Evolutionary conservation across 2,113 vertebrate genomes (phyloP).

Genomic region (Echinops telfairi): DNA sequence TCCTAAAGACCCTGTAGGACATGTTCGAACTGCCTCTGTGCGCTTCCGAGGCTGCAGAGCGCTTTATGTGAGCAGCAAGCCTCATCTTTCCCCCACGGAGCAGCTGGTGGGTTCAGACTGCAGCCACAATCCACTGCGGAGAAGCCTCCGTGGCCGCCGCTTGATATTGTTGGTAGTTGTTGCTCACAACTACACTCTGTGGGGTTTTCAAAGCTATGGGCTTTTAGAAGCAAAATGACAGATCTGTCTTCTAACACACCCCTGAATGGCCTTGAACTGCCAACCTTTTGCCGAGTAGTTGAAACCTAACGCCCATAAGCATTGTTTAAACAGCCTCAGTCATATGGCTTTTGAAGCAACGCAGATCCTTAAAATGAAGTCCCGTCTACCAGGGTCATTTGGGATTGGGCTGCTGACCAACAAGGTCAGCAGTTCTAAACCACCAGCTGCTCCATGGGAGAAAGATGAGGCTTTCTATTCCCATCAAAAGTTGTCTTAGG

Average conservation of each 20-base stretch:
- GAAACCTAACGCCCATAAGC: no score
- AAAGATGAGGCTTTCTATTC: no score
- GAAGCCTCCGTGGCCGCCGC: background rate
- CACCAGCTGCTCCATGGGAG: no score
- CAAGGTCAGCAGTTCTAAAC: background rate
- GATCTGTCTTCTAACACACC: background rate
- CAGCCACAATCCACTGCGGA: no score
- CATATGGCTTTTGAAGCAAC: rapidly evolving
- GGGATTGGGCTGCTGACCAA: background rate
- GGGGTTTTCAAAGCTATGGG: background rate
- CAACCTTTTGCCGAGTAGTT: background rate
- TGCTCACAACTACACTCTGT: background rate
- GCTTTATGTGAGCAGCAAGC: no score
- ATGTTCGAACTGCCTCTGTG: no score
- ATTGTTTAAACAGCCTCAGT: background rate
- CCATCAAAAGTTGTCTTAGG: no score
- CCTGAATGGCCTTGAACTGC: background rate
- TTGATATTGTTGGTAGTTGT: background rate
- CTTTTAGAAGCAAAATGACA: background rate
- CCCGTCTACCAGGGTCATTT: background rate
- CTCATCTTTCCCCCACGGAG: no score
- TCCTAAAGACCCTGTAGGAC: no score
- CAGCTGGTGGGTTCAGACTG: no score
- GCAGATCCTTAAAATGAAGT: background rate
- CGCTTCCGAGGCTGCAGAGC: no score